phyloP scores from a whole-genome alignment of 2,888 invertebrate genomes.

The Blastobasis adustella region DNA sequence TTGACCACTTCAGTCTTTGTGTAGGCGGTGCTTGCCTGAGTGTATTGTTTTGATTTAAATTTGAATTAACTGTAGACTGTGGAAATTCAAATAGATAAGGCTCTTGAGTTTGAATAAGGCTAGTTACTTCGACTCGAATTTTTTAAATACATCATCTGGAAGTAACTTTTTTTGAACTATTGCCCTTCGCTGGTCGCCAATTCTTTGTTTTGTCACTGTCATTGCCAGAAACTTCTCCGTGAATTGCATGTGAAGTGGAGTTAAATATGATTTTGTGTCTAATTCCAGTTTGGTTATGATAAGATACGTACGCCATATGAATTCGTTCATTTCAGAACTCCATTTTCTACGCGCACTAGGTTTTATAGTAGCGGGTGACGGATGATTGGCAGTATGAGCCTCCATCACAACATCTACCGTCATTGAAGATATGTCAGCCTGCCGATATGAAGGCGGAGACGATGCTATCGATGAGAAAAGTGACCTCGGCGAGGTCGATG shows the following conservation, averaged over 20 bases:
- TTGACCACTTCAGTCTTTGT: slow-evolving; percentile 1
- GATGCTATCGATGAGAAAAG: too few relatives aligned
- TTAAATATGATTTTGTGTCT: neutral
- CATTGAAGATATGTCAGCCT: too few relatives aligned
- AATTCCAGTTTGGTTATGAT: slow-evolving; percentile 5
- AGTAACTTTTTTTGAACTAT: neutral
- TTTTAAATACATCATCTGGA: neutral
- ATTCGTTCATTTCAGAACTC: slow-evolving; percentile 10
- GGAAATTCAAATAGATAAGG: neutral
- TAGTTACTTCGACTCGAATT: neutral
- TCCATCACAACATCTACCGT: slow-evolving; percentile 7
- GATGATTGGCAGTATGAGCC: slow-evolving; percentile 3
- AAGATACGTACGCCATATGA: slow-evolving; percentile 11
- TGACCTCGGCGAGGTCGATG: too few relatives aligned
- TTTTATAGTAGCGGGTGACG: slow-evolving; percentile 9
- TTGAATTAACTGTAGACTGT: too few relatives aligned
- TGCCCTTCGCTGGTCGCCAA: neutral
- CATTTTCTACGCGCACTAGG: slow-evolving; percentile 10
- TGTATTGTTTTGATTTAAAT: neutral
- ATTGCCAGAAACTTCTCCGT: too few relatives aligned
- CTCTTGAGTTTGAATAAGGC: neutral
- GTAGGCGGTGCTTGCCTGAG: neutral
- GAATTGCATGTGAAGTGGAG: neutral
- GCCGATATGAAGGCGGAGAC: too few relatives aligned
- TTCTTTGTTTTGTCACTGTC: neutral